phyloP scores from a whole-genome alignment of 1,140 invertebrate genomes.

The Atopsyche davidsoni region DNA sequence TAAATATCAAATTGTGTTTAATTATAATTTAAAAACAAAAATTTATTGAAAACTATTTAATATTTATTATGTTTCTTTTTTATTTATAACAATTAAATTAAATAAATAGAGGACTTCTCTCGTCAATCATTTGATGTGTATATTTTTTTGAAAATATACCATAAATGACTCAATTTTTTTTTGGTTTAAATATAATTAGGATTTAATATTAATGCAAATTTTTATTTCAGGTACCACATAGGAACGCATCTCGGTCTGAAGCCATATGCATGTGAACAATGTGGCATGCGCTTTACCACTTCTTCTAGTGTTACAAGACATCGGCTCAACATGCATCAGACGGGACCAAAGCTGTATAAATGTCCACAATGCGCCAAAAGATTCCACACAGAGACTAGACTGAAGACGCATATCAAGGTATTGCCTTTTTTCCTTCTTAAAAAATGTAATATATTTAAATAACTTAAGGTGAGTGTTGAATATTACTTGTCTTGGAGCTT shows the following conservation, averaged over 20 bases:
- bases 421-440: not conserved
- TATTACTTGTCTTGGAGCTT: not conserved
- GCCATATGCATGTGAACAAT: conserved; percentile 20
- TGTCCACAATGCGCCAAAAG: conserved; percentile 20
- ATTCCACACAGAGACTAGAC: conserved; percentile 19
- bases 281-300: conserved; percentile 24
- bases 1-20: not conserved
- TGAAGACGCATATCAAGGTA: conserved; percentile 25
- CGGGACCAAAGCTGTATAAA: conserved; percentile 9
- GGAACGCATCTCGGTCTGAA: conserved; percentile 28
- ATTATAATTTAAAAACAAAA: too few species aligned
- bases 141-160: too few species aligned
- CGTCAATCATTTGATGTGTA: too few species aligned
- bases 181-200: too few species aligned
- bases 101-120: too few species aligned
- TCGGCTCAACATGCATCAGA: conserved; percentile 21
- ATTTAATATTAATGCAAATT: too few species aligned
- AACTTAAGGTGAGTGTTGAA: not conserved
- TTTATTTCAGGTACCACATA: conserved; percentile 22
- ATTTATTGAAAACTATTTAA: too few species aligned
- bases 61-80: too few species aligned
- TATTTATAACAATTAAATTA: too few species aligned
- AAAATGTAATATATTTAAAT: not conserved
- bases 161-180: too few species aligned
- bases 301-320: conserved; percentile 22